phyloP scores from a whole-genome alignment of 1,140 invertebrate species.

The Temnothorax curvispinosus region DNA sequence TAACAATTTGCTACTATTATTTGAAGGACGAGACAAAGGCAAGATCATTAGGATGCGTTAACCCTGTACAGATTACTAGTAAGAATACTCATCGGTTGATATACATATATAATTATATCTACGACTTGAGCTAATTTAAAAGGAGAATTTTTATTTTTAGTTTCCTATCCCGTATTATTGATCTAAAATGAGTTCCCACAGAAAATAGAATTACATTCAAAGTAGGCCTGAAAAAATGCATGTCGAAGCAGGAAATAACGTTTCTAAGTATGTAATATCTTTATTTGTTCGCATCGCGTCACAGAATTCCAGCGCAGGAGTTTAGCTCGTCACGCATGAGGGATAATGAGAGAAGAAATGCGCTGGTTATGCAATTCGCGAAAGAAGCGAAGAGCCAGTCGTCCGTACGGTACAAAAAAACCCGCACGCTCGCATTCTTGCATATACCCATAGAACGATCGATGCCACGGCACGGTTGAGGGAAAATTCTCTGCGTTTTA shows the following conservation, averaged over 20 bases:
- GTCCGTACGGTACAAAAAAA: constrained; percentile 19
- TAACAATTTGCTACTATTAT: constrained; percentile 36
- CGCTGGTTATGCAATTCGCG: constrained; percentile 34
- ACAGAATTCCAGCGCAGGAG: neutral
- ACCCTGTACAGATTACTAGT: neutral
- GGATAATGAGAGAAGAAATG: constrained; percentile 29
- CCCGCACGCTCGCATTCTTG: constrained; percentile 26
- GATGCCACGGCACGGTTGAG: neutral
- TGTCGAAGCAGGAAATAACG: neutral
- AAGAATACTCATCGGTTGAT: neutral
- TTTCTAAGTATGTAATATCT: constrained; percentile 25
- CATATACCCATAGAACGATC: constrained; percentile 23
- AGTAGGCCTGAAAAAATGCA: neutral
- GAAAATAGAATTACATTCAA: neutral
- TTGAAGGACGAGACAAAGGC: constrained; percentile 23
- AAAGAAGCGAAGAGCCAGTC: constrained; percentile 39
- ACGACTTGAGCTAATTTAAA: neutral
- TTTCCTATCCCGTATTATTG: neutral
- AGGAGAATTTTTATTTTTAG: neutral
- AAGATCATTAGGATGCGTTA: constrained; percentile 16
- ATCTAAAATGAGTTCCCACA: neutral
- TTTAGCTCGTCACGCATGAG: constrained; percentile 28
- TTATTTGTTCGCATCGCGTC: constrained; percentile 19
- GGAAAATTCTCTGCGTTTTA: constrained; percentile 28
- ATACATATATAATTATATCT: neutral